Conservation (phyloP, 1,140 invertebrate genomes). For the Lucilia cuprina region DNA sequence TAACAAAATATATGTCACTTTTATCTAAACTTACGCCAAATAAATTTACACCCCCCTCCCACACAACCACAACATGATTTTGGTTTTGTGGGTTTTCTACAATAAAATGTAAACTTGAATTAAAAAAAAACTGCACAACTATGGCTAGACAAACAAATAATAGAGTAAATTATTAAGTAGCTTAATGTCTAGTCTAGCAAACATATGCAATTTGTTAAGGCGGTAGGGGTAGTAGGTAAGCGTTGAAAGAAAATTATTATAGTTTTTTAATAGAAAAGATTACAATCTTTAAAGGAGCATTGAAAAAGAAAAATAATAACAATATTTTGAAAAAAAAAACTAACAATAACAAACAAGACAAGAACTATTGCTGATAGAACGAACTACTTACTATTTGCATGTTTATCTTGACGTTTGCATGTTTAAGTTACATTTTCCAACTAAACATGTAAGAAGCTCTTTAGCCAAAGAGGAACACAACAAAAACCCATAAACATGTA, state of each 20-base stretch:
- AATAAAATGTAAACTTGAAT: too few relatives aligned
- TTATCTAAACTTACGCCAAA: too few relatives aligned
- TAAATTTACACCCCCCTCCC: too few relatives aligned
- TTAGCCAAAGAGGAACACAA: not conserved
- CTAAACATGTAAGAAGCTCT: not conserved
- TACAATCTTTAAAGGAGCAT: not conserved
- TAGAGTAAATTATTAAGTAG: slow-evolving; percentile 11
- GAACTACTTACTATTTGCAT: not conserved
- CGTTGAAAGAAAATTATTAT: not conserved
- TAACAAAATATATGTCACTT: too few relatives aligned
- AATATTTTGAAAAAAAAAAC: not conserved
- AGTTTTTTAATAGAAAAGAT: not conserved
- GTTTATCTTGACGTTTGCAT: slow-evolving; percentile 2
- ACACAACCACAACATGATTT: too few relatives aligned
- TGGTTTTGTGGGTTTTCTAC: too few relatives aligned
- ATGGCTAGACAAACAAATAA: not conserved
- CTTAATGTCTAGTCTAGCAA: not conserved
- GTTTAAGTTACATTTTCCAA: not conserved
- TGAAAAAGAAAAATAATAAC: not conserved
- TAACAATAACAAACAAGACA: too few relatives aligned
- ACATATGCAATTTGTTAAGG: not conserved
- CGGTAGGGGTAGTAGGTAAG: not conserved
- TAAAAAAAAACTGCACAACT: not conserved
- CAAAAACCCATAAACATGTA: not conserved
- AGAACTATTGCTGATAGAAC: too few relatives aligned